Evolutionary conservation across 2,888 invertebrate genomes (phyloP).

Genomic region (Hyposoter didymator): DNA sequence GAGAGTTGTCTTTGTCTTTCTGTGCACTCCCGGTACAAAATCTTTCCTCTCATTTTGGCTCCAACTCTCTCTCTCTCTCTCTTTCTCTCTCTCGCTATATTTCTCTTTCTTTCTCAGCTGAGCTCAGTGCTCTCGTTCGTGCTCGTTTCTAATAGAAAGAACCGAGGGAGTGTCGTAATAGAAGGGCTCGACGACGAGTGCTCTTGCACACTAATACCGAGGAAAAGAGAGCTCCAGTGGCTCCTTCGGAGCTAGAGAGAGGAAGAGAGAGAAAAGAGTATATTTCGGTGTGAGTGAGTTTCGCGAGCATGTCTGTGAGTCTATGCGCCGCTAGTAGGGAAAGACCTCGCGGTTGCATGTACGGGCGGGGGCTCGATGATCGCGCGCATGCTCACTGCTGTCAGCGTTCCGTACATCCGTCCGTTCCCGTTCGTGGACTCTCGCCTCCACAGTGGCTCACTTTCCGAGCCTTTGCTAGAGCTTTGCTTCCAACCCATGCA

Average conservation of each 20-base stretch:
- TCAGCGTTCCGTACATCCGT: slow-evolving; percentile 52
- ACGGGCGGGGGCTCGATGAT: slow-evolving; percentile 69
- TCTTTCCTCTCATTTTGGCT: slow-evolving; percentile 13
- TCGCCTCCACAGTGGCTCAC: slow-evolving; percentile 8
- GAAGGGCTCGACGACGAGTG: slow-evolving; percentile 56
- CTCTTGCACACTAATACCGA: slow-evolving; percentile 26
- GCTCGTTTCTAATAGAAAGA: slow-evolving; percentile 47
- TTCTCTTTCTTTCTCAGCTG: slow-evolving; percentile 25
- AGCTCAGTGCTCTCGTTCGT: slow-evolving; percentile 35
- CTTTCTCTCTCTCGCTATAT: too few species aligned
- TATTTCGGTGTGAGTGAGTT: slow-evolving; percentile 27
- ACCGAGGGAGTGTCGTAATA: slow-evolving; percentile 49
- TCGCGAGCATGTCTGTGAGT: slow-evolving; percentile 30
- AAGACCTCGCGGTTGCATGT: slow-evolving; percentile 60
- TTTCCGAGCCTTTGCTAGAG: slow-evolving; percentile 29
- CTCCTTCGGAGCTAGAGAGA: slow-evolving; percentile 36
- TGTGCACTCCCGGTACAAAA: slow-evolving; percentile 49
- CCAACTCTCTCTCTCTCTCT: not conserved
- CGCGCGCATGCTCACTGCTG: slow-evolving; percentile 68
- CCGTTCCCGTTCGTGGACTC: slow-evolving; percentile 21
- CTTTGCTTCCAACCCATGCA: slow-evolving; percentile 25
- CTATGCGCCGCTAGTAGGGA: slow-evolving; percentile 46
- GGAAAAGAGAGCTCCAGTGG: slow-evolving; percentile 33
- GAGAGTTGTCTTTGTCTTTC: slow-evolving; percentile 63
- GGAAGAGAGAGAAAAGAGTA: not conserved